Conservation (phyloP, 2,113 vertebrate genomes). For the Megaceryle torquata region DNA sequence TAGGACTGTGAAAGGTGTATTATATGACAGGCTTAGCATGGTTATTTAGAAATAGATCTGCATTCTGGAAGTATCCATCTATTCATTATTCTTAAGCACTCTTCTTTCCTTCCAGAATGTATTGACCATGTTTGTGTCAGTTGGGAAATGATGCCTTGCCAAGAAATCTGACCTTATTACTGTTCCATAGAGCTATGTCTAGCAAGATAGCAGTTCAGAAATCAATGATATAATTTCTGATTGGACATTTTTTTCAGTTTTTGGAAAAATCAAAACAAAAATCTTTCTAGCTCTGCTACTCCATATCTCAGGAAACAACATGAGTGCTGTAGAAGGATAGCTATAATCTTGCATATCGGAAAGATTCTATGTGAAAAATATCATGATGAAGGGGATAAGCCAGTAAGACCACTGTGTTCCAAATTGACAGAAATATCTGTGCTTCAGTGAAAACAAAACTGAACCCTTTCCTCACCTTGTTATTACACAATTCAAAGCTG, state of each 20-base stretch:
- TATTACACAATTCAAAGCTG: neutral
- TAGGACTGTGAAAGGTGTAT: neutral
- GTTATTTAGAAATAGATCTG: neutral
- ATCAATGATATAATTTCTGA: neutral
- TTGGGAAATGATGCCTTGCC: neutral
- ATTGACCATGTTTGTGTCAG: neutral
- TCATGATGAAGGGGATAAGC: neutral
- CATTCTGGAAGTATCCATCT: neutral
- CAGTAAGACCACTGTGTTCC: neutral
- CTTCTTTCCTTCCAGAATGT: neutral
- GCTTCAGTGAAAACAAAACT: neutral
- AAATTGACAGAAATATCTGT: neutral
- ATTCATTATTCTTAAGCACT: neutral
- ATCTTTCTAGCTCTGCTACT: neutral
- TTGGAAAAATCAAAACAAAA: neutral
- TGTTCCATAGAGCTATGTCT: neutral
- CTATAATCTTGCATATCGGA: neutral
- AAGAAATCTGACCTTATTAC: neutral
- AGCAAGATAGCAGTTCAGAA: neutral
- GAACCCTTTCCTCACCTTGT: neutral
- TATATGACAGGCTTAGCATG: neutral
- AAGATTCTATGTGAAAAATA: neutral
- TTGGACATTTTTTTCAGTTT: accelerated
- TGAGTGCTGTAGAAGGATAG: neutral
- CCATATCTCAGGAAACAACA: neutral